Percentiles rank a stretch among this genome's conserved stretches.
These are phyloP conservation scores for Coelogynopora nodosa DNA, from an alignment of 2,888 invertebrate species.

Conservation along the genomic window DNA sequence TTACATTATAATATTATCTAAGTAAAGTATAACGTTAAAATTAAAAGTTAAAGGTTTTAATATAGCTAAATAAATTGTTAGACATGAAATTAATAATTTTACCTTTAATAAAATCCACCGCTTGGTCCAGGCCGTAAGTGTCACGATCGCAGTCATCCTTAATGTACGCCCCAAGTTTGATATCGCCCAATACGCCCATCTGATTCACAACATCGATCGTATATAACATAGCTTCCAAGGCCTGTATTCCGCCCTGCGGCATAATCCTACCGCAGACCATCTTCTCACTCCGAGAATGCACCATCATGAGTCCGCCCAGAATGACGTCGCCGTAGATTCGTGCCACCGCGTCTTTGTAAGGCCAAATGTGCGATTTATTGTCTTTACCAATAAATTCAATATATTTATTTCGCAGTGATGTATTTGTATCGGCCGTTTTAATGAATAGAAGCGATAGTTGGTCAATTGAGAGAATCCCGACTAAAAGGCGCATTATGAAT, in stretches of 20 bases:
- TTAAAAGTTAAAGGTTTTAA: too few species aligned
- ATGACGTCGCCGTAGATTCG: conserved; percentile 81
- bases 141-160: conserved; percentile 92
- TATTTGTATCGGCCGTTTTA: neutral
- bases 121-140: conserved; percentile 89
- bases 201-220: conserved; percentile 72
- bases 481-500: too few species aligned
- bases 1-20: too few species aligned
- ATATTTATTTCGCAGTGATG: conserved; percentile 43
- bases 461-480: too few species aligned
- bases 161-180: conserved; percentile 79
- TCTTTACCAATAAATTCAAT: conserved; percentile 74
- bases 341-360: conserved; percentile 66
- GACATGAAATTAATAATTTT: too few species aligned
- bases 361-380: conserved; percentile 58
- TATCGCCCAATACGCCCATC: conserved; percentile 70
- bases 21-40: too few species aligned
- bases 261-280: conserved; percentile 85
- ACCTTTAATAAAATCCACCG: conserved; percentile 94
- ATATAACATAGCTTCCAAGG: conserved; percentile 84
- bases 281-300: conserved; percentile 77
- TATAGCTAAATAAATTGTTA: too few species aligned
- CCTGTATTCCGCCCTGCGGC: conserved; percentile 78
- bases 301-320: conserved; percentile 88
- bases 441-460: too few species aligned